Conservation (phyloP, 2,113 vertebrate genomes). For the Artemisiospiza belli region DNA sequence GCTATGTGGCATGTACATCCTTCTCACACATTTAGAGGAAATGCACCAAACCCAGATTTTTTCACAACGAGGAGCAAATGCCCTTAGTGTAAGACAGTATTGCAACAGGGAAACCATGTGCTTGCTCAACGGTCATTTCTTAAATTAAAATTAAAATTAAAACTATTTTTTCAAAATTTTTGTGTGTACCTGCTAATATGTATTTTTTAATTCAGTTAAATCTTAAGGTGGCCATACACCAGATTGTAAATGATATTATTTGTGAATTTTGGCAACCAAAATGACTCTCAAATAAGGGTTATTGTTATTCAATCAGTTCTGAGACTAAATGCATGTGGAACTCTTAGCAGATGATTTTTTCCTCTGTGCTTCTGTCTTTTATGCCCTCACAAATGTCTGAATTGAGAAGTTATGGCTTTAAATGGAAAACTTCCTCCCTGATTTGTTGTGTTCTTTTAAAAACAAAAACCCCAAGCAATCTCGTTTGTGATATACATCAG, state of each 20-base stretch:
- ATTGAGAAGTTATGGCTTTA: background rate
- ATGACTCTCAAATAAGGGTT: background rate
- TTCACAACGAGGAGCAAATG: background rate
- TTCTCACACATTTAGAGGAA: background rate
- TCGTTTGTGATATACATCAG: background rate
- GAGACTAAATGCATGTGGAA: background rate
- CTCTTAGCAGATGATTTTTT: background rate
- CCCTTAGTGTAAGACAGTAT: background rate
- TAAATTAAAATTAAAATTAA: background rate
- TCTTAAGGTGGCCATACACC: background rate
- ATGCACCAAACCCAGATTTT: background rate
- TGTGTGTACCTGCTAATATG: background rate
- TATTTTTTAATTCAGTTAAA: background rate
- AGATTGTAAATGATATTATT: background rate
- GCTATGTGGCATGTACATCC: background rate
- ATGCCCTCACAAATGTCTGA: background rate
- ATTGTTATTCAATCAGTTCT: background rate
- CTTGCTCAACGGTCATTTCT: background rate
- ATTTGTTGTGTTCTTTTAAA: slow-evolving; percentile 2
- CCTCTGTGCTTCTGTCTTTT: background rate
- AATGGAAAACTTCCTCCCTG: background rate
- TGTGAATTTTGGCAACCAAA: background rate
- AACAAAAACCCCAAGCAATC: background rate
- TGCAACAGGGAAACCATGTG: background rate
- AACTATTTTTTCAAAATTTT: background rate